Conservation (phyloP, 2,113 vertebrate genomes). For the Gavia stellata region DNA sequence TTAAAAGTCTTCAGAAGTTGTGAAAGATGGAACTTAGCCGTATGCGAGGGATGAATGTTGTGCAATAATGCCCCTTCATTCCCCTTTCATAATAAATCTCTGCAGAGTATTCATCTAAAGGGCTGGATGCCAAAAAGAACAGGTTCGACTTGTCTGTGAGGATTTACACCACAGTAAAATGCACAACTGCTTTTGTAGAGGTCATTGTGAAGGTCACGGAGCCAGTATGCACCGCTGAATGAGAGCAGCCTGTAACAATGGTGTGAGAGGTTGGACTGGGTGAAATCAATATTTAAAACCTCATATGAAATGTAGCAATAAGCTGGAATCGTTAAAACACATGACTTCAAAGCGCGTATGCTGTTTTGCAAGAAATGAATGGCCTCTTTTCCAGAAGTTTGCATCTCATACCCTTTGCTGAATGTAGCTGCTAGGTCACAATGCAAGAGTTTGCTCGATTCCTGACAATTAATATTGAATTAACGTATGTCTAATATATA, state of each 20-base stretch:
- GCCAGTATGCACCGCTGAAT: slow-evolving; percentile 26
- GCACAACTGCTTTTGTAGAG: slow-evolving; percentile 80
- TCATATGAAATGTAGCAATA: slow-evolving; percentile 28
- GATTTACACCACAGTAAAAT: slow-evolving; percentile 80
- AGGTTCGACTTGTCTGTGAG: slow-evolving; percentile 84
- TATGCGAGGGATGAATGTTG: slow-evolving; percentile 69
- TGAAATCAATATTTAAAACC: slow-evolving; percentile 21
- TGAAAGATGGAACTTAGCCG: slow-evolving; percentile 70
- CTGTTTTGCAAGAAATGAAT: neutral
- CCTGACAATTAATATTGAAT: neutral
- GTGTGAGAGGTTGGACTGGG: slow-evolving; percentile 4
- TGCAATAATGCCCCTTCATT: slow-evolving; percentile 76
- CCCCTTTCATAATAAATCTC: slow-evolving; percentile 82
- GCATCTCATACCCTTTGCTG: neutral
- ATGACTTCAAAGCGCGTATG: neutral
- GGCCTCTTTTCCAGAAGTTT: neutral
- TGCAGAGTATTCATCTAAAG: slow-evolving; percentile 72
- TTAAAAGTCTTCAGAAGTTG: slow-evolving; percentile 65
- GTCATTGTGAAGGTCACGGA: slow-evolving; percentile 78
- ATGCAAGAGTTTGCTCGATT: neutral
- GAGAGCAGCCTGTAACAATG: slow-evolving; percentile 58
- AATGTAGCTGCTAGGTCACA: neutral
- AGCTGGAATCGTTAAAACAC: neutral
- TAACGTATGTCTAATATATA: neutral
- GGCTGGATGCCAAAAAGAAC: slow-evolving; percentile 82